Conservation (phyloP, 2,797 vertebrate genomes). For the Aphelocoma californica region DNA sequence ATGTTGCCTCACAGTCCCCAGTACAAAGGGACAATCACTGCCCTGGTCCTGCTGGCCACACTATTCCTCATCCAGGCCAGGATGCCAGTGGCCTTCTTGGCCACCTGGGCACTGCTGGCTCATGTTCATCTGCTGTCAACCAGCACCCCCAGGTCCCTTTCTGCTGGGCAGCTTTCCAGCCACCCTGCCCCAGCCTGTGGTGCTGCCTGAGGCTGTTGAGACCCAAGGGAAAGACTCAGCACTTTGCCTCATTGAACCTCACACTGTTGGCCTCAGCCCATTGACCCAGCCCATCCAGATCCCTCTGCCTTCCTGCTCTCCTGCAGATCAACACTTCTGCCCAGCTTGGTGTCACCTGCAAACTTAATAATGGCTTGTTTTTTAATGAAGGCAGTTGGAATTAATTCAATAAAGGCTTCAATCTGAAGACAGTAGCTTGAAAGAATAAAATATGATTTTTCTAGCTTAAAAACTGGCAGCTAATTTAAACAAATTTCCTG, state of each 20-base stretch:
- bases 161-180: not conserved
- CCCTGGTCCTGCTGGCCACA: not conserved
- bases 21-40: not conserved
- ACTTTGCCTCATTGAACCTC: not conserved
- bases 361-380: not conserved
- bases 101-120: not conserved
- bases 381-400: not conserved
- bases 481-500: not conserved
- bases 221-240: not conserved
- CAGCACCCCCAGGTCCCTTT: not conserved
- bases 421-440: not conserved
- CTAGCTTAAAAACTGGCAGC: not conserved
- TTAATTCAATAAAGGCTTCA: not conserved
- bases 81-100: not conserved
- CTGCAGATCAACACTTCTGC: not conserved
- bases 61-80: not conserved
- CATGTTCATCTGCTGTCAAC: not conserved
- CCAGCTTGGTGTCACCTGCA: not conserved
- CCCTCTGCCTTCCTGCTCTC: not conserved
- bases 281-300: not conserved
- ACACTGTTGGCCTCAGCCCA: not conserved
- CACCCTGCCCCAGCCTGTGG: not conserved
- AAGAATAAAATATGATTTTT: not conserved
- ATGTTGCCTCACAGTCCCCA: rapidly evolving
- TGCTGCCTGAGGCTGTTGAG: not conserved